phyloP scores from a whole-genome alignment of 2,113 vertebrate species.

The Antechinus flavipes region DNA sequence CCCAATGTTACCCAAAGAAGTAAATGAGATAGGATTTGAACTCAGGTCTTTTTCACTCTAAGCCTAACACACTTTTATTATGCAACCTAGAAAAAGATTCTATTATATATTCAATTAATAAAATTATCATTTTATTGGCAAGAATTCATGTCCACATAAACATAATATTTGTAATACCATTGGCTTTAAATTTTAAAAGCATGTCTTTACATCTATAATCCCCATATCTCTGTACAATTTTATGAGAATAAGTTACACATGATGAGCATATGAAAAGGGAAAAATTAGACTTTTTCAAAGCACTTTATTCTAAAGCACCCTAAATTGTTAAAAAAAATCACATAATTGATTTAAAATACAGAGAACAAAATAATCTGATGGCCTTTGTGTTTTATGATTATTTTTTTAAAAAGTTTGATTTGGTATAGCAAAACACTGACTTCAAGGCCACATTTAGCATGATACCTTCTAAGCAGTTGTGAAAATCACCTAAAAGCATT shows the following conservation, averaged over 20 bases:
- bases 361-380: neutral
- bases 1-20: neutral
- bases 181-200: slow-evolving; percentile 47
- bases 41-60: neutral
- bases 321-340: neutral
- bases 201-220: slow-evolving; percentile 50
- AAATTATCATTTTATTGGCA: slow-evolving; percentile 20
- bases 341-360: neutral
- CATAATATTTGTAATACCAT: slow-evolving; percentile 31
- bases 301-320: neutral
- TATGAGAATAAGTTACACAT: neutral
- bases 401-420: neutral
- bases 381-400: neutral
- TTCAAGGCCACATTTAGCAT: neutral
- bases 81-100: neutral
- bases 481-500: neutral
- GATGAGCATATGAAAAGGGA: neutral
- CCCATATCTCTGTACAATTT: slow-evolving; percentile 39
- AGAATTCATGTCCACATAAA: slow-evolving; percentile 13
- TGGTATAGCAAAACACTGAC: neutral
- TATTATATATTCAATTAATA: neutral
- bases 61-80: neutral
- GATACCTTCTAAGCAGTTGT: neutral
- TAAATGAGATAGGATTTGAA: neutral
- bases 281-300: neutral